Evolutionary conservation across 2,797 vertebrate genomes (phyloP).

Genomic region (Galagoides demidoff): DNA sequence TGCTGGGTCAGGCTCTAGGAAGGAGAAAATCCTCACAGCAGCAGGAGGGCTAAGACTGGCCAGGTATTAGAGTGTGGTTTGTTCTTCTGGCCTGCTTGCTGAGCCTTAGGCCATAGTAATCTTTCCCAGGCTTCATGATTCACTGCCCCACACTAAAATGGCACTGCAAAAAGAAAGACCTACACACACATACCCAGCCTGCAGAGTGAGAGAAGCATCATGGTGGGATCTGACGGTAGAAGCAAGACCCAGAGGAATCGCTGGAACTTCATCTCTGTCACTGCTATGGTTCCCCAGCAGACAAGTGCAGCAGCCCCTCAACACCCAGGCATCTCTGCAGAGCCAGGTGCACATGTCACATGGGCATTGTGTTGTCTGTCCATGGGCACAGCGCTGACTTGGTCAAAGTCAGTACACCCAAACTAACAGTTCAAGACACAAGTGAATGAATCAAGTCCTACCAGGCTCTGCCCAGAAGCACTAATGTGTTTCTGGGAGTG

Average conservation of each 20-base stretch:
- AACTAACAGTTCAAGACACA: neutral
- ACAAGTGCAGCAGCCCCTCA: fast-evolving
- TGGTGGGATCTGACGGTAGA: no score
- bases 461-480: neutral
- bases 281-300: fast-evolving
- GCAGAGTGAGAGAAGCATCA: fast-evolving
- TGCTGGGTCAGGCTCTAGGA: fast-evolving
- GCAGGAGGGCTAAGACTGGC: fast-evolving
- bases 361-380: fast-evolving
- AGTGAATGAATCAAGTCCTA: neutral
- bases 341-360: neutral
- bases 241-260: no score
- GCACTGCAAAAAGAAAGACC: neutral
- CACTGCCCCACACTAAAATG: neutral
- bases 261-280: fast-evolving
- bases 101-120: fast-evolving
- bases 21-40: fast-evolving
- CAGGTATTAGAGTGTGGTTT: neutral
- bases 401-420: neutral
- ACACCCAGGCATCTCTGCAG: neutral
- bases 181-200: fast-evolving
- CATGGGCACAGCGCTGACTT: fast-evolving
- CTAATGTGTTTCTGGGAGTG: no score
- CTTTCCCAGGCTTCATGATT: neutral
- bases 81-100: neutral